Base-by-base conservation (phyloP, 1,140 invertebrate genomes). In the Cecropterus lyciades region DNA sequence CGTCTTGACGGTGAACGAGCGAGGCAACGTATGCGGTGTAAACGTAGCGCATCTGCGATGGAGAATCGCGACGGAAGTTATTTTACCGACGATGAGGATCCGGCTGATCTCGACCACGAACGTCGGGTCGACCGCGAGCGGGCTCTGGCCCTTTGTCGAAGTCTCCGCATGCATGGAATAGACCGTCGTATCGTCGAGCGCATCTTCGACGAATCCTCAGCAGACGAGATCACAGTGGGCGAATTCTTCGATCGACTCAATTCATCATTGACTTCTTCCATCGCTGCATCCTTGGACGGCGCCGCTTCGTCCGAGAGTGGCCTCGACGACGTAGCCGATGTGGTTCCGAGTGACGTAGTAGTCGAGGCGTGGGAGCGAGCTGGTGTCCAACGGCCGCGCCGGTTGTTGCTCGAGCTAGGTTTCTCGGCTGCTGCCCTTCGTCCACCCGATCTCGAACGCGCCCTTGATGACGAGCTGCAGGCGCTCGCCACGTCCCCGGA, bases 391-490 rank as follows among this genome's bases (percentile, higher is more conserved):
- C 94, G 95, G 33, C 93, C 95, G 10, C 89, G 93, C 24, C 87
- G 91, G 0, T 81, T 97, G 9, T 85, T 97, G 4, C 87, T 95
- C 40, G 95, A 96, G 52, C 82, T 97, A 8, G 96, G 96, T 15
- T 96, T 97, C 75, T 93, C 93, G 4, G 91, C 92, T 14, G 84
- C 94, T 1, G 92, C 95, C 27, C 91, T 97, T 9, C 95, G 94
- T 59, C 82, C 97, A 0, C 79, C 85, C 0, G 96, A 97, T 53
- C 87, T 98, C 45, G 94, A 95, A n/a, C 93, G 92, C 62, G 94
- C 95, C 2, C 84, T 98, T 52, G 96, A 97, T 70, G 95, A 97
- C 57, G 96, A 97, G 83, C 75, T 96, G 9, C 93, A 94, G 67
- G 93, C 92, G 17, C 80, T 95, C 84, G 78, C 85, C 10, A 80